A percentile compares a stretch with the other conserved stretches of the same genome.
These are phyloP conservation scores for Agrilus cyanescens DNA, from an alignment of 2,888 invertebrate genomes.

Conservation along the genomic window DNA sequence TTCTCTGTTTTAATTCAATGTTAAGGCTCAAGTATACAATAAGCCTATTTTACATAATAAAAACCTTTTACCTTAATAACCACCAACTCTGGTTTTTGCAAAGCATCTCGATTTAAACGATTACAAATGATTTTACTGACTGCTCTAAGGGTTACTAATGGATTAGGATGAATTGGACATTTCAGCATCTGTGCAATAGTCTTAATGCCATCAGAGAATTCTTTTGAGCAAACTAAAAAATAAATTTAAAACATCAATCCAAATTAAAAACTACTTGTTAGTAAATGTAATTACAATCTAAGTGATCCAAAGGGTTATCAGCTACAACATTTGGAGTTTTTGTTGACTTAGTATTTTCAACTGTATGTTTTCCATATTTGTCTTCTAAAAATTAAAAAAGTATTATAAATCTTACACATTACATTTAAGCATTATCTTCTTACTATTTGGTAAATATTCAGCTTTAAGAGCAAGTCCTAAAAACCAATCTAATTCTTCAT, in stretches of 20 bases:
- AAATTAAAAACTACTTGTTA: conserved; percentile 38
- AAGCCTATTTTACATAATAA: not conserved
- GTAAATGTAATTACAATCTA: conserved; percentile 63
- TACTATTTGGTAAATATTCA: conserved; percentile 73
- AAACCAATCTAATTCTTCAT: conserved; percentile 76
- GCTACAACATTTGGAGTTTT: conserved; percentile 63
- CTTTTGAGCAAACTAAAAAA: conserved; percentile 62
- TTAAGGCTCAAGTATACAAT: too few relatives aligned
- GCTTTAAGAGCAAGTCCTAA: conserved; percentile 71
- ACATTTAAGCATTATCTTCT: conserved; percentile 12
- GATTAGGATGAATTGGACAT: conserved; percentile 69
- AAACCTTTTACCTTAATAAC: conserved; percentile 32
- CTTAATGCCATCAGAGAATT: conserved; percentile 74
- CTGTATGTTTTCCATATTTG: conserved; percentile 56
- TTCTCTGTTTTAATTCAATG: not conserved
- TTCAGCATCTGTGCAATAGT: conserved; percentile 67
- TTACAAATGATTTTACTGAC: conserved; percentile 49
- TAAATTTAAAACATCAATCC: not conserved
- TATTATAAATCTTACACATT: conserved; percentile 7
- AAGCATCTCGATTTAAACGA: conserved; percentile 45
- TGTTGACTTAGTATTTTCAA: conserved; percentile 46
- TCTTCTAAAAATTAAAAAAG: conserved; percentile 42
- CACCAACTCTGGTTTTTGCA: conserved; percentile 42
- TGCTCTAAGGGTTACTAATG: conserved; percentile 61
- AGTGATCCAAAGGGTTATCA: conserved; percentile 71